phyloP scores from a whole-genome alignment of 2,797 vertebrate genomes.

The Cryptoblepharus egeriae region DNA sequence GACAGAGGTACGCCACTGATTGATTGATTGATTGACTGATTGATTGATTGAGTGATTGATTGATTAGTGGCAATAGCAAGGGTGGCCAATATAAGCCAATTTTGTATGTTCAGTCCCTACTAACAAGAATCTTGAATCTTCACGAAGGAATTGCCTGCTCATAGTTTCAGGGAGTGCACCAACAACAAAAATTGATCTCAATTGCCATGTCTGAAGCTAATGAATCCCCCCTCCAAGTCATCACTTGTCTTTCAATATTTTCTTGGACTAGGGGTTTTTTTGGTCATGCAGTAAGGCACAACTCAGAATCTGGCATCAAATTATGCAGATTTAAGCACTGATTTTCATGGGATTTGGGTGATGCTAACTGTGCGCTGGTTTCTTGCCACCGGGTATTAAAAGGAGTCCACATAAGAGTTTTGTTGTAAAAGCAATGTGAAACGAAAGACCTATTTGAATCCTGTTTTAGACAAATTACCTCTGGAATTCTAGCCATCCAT shows the following conservation, averaged over 20 bases:
- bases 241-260: not conserved
- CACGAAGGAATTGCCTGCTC: not conserved
- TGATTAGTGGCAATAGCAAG: too few relatives aligned
- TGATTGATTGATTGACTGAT: too few relatives aligned
- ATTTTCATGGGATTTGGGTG: not conserved
- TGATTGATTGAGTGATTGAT: too few relatives aligned
- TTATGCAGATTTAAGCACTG: not conserved
- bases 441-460: conserved; percentile 46
- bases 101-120: not conserved
- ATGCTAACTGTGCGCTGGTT: not conserved
- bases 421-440: not conserved
- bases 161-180: not conserved
- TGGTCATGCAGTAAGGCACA: not conserved
- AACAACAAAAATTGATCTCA: not conserved
- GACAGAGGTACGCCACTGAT: too few relatives aligned
- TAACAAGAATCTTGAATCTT: not conserved
- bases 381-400: too few relatives aligned
- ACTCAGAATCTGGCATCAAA: not conserved
- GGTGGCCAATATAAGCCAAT: not conserved
- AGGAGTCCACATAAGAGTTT: not conserved
- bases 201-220: not conserved
- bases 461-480: conserved; percentile 64
- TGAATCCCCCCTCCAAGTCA: not conserved
- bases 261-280: not conserved
- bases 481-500: conserved; percentile 62